Evolutionary conservation across 2,888 invertebrate species (phyloP).

Genomic region (Lysandra coridon): DNA sequence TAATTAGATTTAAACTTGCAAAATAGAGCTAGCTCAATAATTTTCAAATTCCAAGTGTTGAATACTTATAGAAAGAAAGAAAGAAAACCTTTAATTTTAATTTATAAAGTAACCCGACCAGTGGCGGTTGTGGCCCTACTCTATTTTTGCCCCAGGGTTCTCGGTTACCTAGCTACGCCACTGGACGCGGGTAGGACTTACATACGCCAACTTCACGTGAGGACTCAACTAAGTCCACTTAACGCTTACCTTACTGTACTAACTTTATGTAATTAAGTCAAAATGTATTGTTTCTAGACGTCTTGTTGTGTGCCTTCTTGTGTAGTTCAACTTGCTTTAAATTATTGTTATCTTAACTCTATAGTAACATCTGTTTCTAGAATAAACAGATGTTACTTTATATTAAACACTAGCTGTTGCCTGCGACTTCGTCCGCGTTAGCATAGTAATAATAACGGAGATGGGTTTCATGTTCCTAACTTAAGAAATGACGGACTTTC

Average conservation of each 20-base stretch:
- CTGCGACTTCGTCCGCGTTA: too few relatives aligned
- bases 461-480: too few relatives aligned
- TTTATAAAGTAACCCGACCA: too few relatives aligned
- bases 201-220: neutral
- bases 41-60: too few relatives aligned
- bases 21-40: too few relatives aligned
- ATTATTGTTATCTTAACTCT: neutral
- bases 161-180: neutral
- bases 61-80: too few relatives aligned
- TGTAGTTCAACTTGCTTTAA: neutral
- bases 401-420: too few relatives aligned
- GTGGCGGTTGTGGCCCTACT: too few relatives aligned
- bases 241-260: conserved; percentile 7
- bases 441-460: too few relatives aligned
- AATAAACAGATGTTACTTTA: neutral
- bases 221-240: conserved; percentile 19
- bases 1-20: neutral
- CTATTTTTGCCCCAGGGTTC: too few relatives aligned
- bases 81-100: too few relatives aligned
- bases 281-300: neutral
- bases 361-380: neutral
- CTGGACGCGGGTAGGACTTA: neutral
- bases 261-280: conserved; percentile 6
- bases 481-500: too few relatives aligned
- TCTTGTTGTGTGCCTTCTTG: neutral